Percentiles rank a stretch among this genome's conserved stretches.
Conservation (phyloP, 2,888 invertebrate genomes). For the Lasioglossum malachurum region DNA sequence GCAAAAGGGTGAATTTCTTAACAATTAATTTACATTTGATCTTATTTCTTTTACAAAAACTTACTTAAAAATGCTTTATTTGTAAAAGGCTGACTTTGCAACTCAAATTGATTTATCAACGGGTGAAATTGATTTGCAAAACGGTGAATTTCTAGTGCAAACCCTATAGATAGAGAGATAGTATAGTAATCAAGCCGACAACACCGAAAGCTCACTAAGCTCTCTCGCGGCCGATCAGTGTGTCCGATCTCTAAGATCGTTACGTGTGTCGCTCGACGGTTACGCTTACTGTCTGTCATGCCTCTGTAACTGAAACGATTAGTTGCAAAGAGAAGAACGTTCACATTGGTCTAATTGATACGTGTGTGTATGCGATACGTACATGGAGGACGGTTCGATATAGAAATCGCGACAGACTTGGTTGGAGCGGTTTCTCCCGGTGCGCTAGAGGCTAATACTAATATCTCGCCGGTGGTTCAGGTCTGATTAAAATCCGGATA, state of each 20-base stretch:
- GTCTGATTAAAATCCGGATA: conserved; percentile 48
- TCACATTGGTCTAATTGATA: conserved; percentile 1
- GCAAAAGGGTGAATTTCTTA: no score
- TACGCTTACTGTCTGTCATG: conserved; percentile 39
- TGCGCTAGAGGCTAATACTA: conserved; percentile 11
- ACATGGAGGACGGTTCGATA: background rate
- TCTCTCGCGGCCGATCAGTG: conserved; percentile 30
- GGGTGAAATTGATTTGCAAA: no score
- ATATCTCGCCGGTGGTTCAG: conserved; percentile 34
- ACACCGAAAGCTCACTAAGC: conserved; percentile 65
- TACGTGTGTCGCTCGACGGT: background rate
- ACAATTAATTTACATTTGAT: no score
- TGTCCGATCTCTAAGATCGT: background rate
- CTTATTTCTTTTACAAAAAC: no score
- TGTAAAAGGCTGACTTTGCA: no score
- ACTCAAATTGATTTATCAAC: no score
- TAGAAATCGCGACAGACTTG: conserved; percentile 15
- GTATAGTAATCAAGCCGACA: conserved; percentile 53
- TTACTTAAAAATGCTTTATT: no score
- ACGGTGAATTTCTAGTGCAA: no score
- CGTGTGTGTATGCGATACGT: conserved; percentile 29
- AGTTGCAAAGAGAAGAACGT: conserved; percentile 3
- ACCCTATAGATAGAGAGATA: background rate
- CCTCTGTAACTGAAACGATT: conserved; percentile 48
- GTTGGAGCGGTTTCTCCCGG: conserved; percentile 6